phyloP scores from a whole-genome alignment of 2,113 vertebrate genomes.

The Actenoides lindsayi region DNA sequence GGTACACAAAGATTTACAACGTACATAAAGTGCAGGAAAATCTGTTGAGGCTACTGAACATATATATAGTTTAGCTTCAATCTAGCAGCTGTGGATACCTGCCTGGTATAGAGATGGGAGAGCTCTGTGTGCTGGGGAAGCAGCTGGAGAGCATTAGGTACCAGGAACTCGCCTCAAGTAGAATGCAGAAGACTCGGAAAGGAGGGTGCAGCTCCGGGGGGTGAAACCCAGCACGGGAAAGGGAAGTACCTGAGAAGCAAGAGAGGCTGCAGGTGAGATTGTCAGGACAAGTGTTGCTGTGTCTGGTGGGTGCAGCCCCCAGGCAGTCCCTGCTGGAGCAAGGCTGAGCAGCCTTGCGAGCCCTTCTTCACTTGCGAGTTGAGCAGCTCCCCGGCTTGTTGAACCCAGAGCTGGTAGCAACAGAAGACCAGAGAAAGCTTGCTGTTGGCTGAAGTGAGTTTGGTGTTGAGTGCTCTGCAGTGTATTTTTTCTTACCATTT shows the following conservation, averaged over 20 bases:
- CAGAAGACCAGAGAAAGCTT: not conserved
- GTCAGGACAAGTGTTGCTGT: not conserved
- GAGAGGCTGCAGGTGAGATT: not conserved
- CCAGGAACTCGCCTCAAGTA: not conserved
- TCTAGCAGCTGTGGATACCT: not conserved
- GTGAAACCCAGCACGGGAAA: not conserved
- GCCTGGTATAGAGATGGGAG: not conserved
- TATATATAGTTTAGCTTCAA: not conserved
- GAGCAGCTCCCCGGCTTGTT: fast-evolving
- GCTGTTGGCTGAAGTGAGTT: not conserved
- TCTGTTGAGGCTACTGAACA: not conserved
- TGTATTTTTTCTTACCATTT: not conserved
- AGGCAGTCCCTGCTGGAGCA: not conserved
- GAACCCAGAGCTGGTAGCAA: fast-evolving
- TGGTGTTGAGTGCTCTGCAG: not conserved
- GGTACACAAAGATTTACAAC: not conserved
- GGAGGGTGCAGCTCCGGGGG: not conserved
- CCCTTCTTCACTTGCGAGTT: not conserved
- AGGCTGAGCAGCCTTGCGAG: not conserved
- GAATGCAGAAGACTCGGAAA: not conserved
- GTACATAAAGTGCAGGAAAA: not conserved
- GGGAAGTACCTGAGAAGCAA: not conserved
- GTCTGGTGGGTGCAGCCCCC: not conserved
- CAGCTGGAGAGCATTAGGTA: not conserved
- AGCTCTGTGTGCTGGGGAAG: not conserved